These are phyloP conservation scores for Campylomormyrus numenius DNA, from an alignment of 2,113 vertebrate genomes.

Conservation along the genomic window DNA sequence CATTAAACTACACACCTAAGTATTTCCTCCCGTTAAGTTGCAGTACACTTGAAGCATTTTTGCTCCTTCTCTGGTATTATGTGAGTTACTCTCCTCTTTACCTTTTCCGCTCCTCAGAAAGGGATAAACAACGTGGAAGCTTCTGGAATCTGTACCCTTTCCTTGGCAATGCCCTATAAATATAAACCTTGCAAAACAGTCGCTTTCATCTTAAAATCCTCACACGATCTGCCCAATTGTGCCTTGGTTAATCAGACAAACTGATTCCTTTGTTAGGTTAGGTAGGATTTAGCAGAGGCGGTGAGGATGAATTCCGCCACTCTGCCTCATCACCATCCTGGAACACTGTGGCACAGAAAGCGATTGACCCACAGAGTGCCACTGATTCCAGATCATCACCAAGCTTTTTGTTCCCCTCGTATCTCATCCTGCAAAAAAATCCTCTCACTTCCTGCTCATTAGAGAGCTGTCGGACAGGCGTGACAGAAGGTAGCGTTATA, in stretches of 20 bases:
- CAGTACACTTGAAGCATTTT: neutral
- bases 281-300: neutral
- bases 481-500: constrained; percentile 64
- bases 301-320: neutral
- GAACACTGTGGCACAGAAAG: neutral
- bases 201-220: neutral
- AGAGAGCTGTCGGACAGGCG: constrained; percentile 50
- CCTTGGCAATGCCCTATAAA: neutral
- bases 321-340: neutral
- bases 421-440: constrained; percentile 50
- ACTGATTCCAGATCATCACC: constrained; percentile 27
- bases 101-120: neutral
- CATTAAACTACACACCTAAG: neutral
- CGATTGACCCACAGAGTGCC: constrained; percentile 23
- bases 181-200: neutral
- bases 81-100: neutral
- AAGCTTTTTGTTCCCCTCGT: constrained; percentile 39
- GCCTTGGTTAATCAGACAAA: neutral
- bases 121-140: neutral
- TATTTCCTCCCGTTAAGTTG: neutral
- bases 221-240: neutral
- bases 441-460: constrained; percentile 53
- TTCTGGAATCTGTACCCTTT: neutral
- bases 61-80: neutral
- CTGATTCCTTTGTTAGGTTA: neutral